These are phyloP conservation scores for Euura lappo DNA, from an alignment of 1,140 invertebrate species.

Conservation along the genomic window DNA sequence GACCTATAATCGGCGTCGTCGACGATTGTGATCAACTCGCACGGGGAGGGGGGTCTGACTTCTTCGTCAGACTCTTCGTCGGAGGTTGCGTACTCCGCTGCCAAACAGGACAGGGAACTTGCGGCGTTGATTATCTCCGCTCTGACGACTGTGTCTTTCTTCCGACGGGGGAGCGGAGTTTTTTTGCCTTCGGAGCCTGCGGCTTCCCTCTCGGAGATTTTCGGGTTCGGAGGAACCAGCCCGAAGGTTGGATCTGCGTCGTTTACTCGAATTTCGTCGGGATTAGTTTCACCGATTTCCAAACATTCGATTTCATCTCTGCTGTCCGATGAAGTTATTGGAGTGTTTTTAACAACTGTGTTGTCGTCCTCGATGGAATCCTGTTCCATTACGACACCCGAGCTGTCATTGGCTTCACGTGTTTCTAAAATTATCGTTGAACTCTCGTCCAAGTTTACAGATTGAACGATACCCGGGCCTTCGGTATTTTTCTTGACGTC, in stretches of 20 bases:
- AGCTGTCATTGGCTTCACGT: neutral
- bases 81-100: slow-evolving; percentile 28
- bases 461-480: neutral
- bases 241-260: neutral
- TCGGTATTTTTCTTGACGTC: neutral
- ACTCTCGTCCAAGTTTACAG: neutral
- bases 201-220: too few relatives aligned
- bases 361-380: neutral
- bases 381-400: neutral
- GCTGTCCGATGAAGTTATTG: neutral
- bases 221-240: neutral
- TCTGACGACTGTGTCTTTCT: neutral
- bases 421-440: neutral
- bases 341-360: neutral
- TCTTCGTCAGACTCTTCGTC: slow-evolving; percentile 28
- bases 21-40: slow-evolving; percentile 12
- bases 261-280: too few relatives aligned
- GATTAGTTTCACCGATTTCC: neutral
- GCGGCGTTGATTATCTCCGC: neutral
- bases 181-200: too few relatives aligned
- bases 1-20: neutral
- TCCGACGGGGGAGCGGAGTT: too few relatives aligned
- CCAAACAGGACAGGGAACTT: slow-evolving; percentile 13
- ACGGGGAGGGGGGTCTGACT: neutral
- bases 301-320: neutral